Evolutionary conservation across 2,888 invertebrate genomes (phyloP).

Genomic region (Flabesymbios commensalis): DNA sequence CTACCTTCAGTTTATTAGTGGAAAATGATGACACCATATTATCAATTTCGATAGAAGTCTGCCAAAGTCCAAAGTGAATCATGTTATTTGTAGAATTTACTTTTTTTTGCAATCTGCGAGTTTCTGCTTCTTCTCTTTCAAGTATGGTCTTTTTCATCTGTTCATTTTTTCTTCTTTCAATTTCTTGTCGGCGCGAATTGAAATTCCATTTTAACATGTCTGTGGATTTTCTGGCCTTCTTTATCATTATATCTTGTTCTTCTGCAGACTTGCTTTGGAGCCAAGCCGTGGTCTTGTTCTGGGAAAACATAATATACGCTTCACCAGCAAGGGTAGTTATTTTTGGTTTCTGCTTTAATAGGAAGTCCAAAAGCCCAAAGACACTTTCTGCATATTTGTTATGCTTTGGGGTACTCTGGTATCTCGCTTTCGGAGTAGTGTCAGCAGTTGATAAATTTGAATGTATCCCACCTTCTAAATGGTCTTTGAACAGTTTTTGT

Average conservation of each 20-base stretch:
- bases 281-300: constrained; percentile 7
- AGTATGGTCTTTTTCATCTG: too few relatives aligned
- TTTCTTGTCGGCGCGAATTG: neutral
- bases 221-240: neutral
- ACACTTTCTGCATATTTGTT: constrained; percentile 7
- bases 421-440: neutral
- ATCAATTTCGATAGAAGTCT: neutral
- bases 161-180: neutral
- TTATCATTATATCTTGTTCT: neutral
- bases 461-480: constrained; percentile 4
- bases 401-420: constrained; percentile 1
- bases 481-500: neutral
- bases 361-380: neutral
- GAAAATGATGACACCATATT: neutral
- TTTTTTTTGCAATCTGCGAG: neutral
- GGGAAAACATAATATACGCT: constrained; percentile 9
- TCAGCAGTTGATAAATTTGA: neutral
- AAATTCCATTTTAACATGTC: neutral
- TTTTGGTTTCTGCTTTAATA: constrained; percentile 5
- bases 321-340: constrained; percentile 8
- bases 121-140: neutral
- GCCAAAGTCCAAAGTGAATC: neutral
- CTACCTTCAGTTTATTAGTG: neutral
- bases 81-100: neutral
- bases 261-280: neutral